Conservation (phyloP, 2,888 invertebrate genomes). For the Oligia latruncula region DNA sequence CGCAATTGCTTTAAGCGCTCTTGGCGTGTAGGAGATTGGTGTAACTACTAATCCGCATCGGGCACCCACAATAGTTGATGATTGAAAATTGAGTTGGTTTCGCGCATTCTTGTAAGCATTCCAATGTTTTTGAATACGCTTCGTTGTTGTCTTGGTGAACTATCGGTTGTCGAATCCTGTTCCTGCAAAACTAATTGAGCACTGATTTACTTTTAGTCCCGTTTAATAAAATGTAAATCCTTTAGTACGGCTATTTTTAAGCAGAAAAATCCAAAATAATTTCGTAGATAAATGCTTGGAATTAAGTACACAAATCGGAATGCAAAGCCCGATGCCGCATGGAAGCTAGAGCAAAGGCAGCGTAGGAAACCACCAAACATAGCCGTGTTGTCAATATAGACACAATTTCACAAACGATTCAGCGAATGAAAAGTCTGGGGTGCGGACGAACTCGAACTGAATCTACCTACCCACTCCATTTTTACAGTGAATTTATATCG, state of each 20-base stretch:
- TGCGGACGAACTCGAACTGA: background rate
- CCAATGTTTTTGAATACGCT: background rate
- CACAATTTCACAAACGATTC: background rate
- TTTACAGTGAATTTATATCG: background rate
- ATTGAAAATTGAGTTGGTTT: background rate
- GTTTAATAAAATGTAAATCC: no score
- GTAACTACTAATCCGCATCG: background rate
- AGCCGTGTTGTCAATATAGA: background rate
- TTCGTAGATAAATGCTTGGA: background rate
- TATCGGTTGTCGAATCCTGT: background rate
- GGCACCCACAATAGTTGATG: background rate
- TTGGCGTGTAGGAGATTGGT: background rate
- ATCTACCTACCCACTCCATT: background rate
- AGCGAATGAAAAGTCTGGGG: background rate
- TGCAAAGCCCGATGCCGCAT: background rate
- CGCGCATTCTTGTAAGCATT: background rate
- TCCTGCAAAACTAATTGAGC: background rate
- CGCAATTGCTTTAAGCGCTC: background rate
- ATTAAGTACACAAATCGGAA: background rate
- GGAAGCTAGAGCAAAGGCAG: background rate
- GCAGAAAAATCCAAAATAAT: background rate
- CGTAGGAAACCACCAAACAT: background rate
- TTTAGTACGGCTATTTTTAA: background rate
- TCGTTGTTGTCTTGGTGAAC: background rate
- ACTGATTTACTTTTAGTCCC: background rate